phyloP scores from a whole-genome alignment of 1,140 invertebrate genomes.

The Micrasema longulum region DNA sequence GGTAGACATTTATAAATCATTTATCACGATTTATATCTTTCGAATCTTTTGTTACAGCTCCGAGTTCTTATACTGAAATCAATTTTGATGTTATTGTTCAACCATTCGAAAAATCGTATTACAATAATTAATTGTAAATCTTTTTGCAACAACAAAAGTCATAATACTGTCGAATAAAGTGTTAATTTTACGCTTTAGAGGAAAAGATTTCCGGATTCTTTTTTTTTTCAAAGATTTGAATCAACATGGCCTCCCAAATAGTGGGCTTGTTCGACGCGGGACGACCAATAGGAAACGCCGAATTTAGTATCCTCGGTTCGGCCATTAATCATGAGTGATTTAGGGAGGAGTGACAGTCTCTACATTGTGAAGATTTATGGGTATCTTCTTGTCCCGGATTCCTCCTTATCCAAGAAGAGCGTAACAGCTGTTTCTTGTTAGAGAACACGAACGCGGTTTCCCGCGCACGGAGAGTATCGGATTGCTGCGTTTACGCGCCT shows the following conservation, averaged over 20 bases:
- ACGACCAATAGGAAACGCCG: conserved; percentile 29
- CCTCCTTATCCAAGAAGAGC: conserved; percentile 26
- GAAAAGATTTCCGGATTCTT: conserved; percentile 20
- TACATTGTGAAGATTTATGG: conserved; percentile 42
- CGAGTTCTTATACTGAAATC: conserved; percentile 32
- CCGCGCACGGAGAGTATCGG: background rate
- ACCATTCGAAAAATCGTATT: conserved; percentile 44
- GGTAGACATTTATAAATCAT: too few species aligned
- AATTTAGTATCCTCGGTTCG: conserved; percentile 37
- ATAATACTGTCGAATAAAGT: conserved; percentile 45
- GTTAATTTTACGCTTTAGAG: conserved; percentile 50
- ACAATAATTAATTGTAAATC: conserved; percentile 1
- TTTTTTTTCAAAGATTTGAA: conserved; percentile 11
- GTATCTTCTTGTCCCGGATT: conserved; percentile 18
- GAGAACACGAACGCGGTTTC: conserved; percentile 30
- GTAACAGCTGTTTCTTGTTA: conserved; percentile 53
- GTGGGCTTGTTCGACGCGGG: conserved; percentile 14
- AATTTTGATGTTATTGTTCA: conserved; percentile 44
- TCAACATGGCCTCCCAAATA: conserved; percentile 44
- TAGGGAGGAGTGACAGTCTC: conserved; percentile 49
- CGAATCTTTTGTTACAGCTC: background rate
- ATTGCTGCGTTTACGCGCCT: conserved; percentile 21
- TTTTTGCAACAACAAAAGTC: too few species aligned
- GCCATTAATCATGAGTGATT: conserved; percentile 50
- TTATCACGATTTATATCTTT: background rate